Evolutionary conservation across 1,140 invertebrate genomes (phyloP).

Genomic region (Metopolophium dirhodum): DNA sequence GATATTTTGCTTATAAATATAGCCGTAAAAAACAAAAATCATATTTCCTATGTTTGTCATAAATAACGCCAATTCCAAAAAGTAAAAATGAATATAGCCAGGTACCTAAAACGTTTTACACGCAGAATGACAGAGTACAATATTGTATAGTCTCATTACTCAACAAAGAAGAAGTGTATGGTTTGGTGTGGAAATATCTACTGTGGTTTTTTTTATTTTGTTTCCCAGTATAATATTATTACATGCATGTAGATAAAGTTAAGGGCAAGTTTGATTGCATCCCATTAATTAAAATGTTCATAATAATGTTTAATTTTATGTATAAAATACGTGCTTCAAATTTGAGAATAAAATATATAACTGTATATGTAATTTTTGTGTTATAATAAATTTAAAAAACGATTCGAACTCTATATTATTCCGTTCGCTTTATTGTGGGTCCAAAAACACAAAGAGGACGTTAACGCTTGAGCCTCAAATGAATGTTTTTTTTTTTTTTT

Average conservation of each 20-base stretch:
- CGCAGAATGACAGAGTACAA: not conserved
- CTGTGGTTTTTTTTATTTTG: not conserved
- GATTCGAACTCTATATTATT: slow-evolving; percentile 30
- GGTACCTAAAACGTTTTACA: not conserved
- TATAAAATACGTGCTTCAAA: not conserved
- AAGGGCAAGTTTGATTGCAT: not conserved
- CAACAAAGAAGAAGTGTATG: not conserved
- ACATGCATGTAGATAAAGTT: not conserved
- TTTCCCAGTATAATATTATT: not conserved
- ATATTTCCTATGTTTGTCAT: not conserved
- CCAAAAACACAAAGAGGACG: slow-evolving; percentile 52
- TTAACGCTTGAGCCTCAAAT: slow-evolving; percentile 52
- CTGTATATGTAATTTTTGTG: slow-evolving; percentile 5
- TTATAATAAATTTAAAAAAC: slow-evolving; percentile 28
- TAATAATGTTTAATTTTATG: not conserved
- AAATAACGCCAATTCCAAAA: not conserved
- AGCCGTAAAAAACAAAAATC: not conserved
- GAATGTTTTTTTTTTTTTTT: slow-evolving; percentile 7
- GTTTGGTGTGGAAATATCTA: slow-evolving; percentile 8
- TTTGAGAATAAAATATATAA: not conserved
- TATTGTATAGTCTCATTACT: not conserved
- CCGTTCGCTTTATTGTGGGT: slow-evolving; percentile 55
- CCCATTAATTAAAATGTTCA: not conserved
- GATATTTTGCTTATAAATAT: not conserved
- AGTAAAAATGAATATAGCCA: not conserved